phyloP scores from a whole-genome alignment of 2,888 invertebrate genomes.

The Acanthosepion pharaonis region DNA sequence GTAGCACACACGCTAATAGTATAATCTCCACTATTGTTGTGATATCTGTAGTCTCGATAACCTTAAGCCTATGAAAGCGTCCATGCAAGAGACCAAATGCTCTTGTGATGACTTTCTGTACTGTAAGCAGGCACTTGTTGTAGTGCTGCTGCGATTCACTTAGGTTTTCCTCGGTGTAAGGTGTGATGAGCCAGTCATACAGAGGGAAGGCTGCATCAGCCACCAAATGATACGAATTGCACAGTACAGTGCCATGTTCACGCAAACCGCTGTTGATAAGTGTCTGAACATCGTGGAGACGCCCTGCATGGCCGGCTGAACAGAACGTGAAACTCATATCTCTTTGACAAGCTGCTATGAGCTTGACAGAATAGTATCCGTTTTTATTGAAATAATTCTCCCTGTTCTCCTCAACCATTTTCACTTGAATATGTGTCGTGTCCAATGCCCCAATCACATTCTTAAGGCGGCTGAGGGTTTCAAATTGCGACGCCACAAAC shows the following conservation, averaged over 20 bases:
- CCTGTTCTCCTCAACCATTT: not conserved
- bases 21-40: constrained; percentile 38
- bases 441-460: constrained; percentile 36
- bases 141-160: constrained; percentile 1
- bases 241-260: not conserved
- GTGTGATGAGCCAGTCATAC: constrained; percentile 37
- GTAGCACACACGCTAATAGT: constrained; percentile 41
- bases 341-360: constrained; percentile 41
- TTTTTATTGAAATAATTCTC: constrained; percentile 43
- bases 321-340: constrained; percentile 43
- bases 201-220: constrained; percentile 41
- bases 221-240: constrained; percentile 41
- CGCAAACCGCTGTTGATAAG: not conserved
- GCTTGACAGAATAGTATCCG: constrained; percentile 35
- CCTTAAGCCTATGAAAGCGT: constrained; percentile 38
- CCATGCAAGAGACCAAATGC: constrained; percentile 38
- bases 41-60: constrained; percentile 40
- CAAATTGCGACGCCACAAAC: not conserved
- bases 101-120: constrained; percentile 24
- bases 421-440: constrained; percentile 42
- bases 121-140: not conserved
- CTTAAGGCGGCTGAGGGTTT: constrained; percentile 35
- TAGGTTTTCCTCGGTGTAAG: not conserved
- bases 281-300: constrained; percentile 40
- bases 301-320: constrained; percentile 36